Evolutionary conservation across 2,113 vertebrate species (phyloP).

Genomic region (Talpa occidentalis): DNA sequence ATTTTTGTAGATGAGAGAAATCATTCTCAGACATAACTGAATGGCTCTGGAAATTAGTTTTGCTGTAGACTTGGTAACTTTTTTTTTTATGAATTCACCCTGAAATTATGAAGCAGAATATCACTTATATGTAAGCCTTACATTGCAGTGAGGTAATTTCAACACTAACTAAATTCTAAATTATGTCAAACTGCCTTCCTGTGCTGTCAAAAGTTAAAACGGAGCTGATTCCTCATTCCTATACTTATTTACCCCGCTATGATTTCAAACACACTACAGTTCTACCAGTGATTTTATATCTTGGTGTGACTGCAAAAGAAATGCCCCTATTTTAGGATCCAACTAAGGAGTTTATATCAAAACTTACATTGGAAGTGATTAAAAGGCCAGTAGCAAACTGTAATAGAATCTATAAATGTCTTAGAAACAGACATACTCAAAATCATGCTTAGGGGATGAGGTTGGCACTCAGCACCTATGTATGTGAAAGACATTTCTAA

Average conservation of each 20-base stretch:
- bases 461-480: neutral
- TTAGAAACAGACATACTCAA: neutral
- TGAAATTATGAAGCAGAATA: neutral
- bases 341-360: neutral
- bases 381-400: neutral
- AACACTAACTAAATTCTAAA: neutral
- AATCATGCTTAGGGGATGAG: neutral
- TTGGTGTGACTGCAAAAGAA: neutral
- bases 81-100: neutral
- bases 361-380: neutral
- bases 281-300: neutral
- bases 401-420: neutral
- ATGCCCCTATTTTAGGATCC: neutral
- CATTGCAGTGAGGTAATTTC: neutral
- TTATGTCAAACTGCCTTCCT: neutral
- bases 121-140: neutral
- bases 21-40: neutral
- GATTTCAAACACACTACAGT: neutral
- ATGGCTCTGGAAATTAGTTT: slow-evolving; percentile 2
- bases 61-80: neutral
- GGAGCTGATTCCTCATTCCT: neutral
- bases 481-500: neutral
- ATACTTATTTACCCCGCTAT: neutral
- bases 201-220: neutral
- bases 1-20: neutral